Base-by-base conservation (phyloP, 2,888 invertebrate genomes). In the Anthoptus insignis region DNA sequence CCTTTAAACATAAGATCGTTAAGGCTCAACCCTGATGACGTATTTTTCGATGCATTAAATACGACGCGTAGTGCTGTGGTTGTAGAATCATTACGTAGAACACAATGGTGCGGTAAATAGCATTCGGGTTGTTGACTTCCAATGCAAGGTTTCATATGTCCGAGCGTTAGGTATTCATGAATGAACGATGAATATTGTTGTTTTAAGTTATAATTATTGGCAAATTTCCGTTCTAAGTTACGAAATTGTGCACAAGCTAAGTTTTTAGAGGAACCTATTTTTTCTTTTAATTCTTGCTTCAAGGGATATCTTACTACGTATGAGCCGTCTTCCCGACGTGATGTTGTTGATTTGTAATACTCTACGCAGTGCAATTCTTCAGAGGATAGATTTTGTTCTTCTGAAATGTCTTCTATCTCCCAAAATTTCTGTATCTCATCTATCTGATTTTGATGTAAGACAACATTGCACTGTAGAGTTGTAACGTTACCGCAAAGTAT, bases 221-320 rank as follows among this genome's bases (percentile, higher is more conserved):
- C n/a, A n/a, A n/a, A n/a, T 49, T 67, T 71, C 9, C 19, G 16
- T 42, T 73, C 71, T n/a, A 69, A 63, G 9, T 67, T 61, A 9
- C n/a, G 8, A 67, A 74, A 74, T 53, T 73, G 74, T n/a, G n/a
- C n/a, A n/a, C n/a, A n/a, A 0, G 71, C 70, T 14, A 70, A 6
- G 70, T 66, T 42, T 59, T 70, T 68, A n/a, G 70, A 67, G 4
- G 32, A 13, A 0, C 73, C 73, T 21, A 74, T 45, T 39, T 68
- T 65, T n/a, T 65, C n/a, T 22, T 37, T 11, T 24, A 34, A 45
- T 13, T 60, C 50, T 39, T 32, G 24, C 24, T 61, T 70, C 7
- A 74, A 3, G 8, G 72, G 71, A 11, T 71, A 24, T 34, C 59
- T 19, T 0, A 67, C 71, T 52, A 58, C 52, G 50, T 71, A 68